Evolutionary conservation across 2,888 invertebrate genomes (phyloP).

Genomic region (Nezara viridula): DNA sequence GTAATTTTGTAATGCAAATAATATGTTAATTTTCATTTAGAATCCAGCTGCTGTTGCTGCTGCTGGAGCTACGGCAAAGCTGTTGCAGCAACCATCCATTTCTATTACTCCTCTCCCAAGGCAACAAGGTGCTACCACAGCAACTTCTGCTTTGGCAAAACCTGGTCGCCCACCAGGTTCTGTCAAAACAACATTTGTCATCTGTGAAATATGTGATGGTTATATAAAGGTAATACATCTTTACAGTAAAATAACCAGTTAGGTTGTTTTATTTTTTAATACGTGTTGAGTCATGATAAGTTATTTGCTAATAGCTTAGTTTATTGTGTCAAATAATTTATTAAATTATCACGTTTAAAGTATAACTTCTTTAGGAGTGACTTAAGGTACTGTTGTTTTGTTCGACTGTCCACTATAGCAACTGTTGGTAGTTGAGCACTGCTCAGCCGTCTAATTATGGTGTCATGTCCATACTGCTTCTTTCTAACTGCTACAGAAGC

Average conservation of each 20-base stretch:
- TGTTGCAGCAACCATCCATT: slow-evolving; percentile 86
- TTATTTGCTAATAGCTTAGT: background rate
- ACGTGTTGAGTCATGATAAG: background rate
- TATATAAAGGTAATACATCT: slow-evolving; percentile 77
- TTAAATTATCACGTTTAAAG: too few species aligned
- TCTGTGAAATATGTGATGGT: slow-evolving; percentile 97
- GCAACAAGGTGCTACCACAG: slow-evolving; percentile 68
- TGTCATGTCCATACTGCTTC: too few species aligned
- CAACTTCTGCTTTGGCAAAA: slow-evolving; percentile 65
- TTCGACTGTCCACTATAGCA: too few species aligned
- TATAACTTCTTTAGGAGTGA: too few species aligned
- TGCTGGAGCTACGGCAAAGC: slow-evolving; percentile 68
- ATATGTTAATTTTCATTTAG: slow-evolving; percentile 16
- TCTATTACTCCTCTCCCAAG: slow-evolving; percentile 91
- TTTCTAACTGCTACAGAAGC: too few species aligned
- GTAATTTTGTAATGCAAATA: background rate
- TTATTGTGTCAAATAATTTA: background rate
- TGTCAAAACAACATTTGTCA: slow-evolving; percentile 87
- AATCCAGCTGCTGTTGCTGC: slow-evolving; percentile 61
- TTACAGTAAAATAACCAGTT: background rate
- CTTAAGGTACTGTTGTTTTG: too few species aligned
- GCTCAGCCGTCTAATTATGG: too few species aligned
- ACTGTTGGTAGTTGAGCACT: too few species aligned
- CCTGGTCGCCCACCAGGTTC: slow-evolving; percentile 68
- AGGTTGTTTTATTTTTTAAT: background rate